Conservation (phyloP, 1,140 invertebrate genomes). For the Branchinecta lindahli region DNA sequence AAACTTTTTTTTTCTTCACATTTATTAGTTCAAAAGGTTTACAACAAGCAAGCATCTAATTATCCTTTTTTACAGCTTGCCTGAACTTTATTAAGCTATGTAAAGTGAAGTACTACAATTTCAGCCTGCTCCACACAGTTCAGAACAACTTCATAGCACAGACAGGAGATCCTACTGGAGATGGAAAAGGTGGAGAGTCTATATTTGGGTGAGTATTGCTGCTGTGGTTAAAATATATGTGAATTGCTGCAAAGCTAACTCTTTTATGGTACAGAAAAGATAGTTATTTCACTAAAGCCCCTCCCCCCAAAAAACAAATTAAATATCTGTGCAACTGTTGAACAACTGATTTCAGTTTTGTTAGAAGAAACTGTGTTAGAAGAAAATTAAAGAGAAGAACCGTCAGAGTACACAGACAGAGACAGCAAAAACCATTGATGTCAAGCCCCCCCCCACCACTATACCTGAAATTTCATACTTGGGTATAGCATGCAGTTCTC, state of each 20-base stretch:
- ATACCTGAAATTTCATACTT: not conserved
- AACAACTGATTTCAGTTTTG: too few relatives aligned
- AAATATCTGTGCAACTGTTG: too few relatives aligned
- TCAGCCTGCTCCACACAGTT: conserved; percentile 80
- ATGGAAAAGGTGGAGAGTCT: conserved; percentile 79
- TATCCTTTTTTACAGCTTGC: conserved; percentile 41
- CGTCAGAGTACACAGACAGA: too few relatives aligned
- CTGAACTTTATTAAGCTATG: conserved; percentile 95
- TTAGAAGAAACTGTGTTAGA: too few relatives aligned
- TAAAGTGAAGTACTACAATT: conserved; percentile 98
- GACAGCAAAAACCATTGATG: too few relatives aligned
- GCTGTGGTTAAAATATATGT: not conserved
- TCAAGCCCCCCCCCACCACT: not conserved
- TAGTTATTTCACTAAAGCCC: not conserved
- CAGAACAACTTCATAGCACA: conserved; percentile 91
- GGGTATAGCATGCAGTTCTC: not conserved
- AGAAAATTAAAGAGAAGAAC: too few relatives aligned
- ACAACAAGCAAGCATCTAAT: conserved; percentile 10
- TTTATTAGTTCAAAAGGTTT: conserved; percentile 2
- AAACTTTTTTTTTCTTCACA: too few relatives aligned
- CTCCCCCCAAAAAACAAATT: not conserved
- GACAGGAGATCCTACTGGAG: conserved; percentile 88
- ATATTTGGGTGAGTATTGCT: conserved; percentile 44
- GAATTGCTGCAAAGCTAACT: not conserved
- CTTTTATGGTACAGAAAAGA: not conserved